A percentile compares a stretch with the other conserved stretches of the same genome.
phyloP scores from a whole-genome alignment of 2,888 invertebrate species.

The Miltochrista miniata region DNA sequence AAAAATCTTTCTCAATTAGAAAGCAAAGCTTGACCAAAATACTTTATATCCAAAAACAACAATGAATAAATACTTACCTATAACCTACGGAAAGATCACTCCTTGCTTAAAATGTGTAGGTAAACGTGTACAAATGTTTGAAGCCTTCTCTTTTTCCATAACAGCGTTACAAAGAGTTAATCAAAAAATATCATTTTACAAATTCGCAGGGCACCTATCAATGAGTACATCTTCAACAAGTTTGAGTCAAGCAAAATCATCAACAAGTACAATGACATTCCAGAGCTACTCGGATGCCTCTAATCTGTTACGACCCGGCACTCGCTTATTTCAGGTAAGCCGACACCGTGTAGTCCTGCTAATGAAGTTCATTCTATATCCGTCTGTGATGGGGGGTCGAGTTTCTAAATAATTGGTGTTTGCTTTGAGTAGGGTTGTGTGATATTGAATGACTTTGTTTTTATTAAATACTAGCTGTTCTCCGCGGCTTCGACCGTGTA shows the following conservation, averaged over 20 bases:
- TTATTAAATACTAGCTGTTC: not conserved
- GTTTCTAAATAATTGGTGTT: not conserved
- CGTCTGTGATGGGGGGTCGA: not conserved
- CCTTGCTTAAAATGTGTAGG: too few species aligned
- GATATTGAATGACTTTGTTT: not conserved
- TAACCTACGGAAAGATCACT: too few species aligned
- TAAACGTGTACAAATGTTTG: too few species aligned
- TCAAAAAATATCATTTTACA: not conserved
- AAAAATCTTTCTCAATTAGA: too few species aligned
- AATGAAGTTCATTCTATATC: slow-evolving; percentile 4
- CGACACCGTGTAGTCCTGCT: slow-evolving; percentile 6
- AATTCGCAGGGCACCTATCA: slow-evolving; percentile 36
- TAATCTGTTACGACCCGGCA: slow-evolving; percentile 65
- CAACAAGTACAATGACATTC: slow-evolving; percentile 55
- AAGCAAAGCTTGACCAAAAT: too few species aligned
- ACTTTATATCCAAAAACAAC: too few species aligned
- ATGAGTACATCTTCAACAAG: slow-evolving; percentile 58
- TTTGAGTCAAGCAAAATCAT: slow-evolving; percentile 64
- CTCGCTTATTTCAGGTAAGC: slow-evolving; percentile 64
- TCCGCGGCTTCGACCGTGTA: too few species aligned
- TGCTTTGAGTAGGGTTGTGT: not conserved
- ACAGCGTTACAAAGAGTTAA: too few species aligned
- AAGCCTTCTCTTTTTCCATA: too few species aligned
- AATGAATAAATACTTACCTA: too few species aligned
- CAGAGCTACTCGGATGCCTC: slow-evolving; percentile 52